Conservation (phyloP, 2,888 invertebrate species). For the Dicyrtomina minuta region DNA sequence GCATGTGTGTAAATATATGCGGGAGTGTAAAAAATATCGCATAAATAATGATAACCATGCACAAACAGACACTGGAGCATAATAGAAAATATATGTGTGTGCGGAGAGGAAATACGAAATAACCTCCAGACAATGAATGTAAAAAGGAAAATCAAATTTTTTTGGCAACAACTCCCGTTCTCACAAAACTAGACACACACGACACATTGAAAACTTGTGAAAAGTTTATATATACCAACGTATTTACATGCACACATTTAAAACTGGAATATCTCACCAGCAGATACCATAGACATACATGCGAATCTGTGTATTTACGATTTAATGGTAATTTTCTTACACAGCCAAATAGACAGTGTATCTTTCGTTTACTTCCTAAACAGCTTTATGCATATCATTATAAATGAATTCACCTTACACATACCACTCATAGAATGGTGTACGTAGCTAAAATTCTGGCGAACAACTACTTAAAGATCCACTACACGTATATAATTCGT, state of each 20-base stretch:
- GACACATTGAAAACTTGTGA: not conserved
- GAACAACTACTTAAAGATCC: too few species aligned
- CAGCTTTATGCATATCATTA: too few species aligned
- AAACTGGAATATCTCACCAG: too few species aligned
- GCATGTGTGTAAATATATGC: not conserved
- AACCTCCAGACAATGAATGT: conserved; percentile 18
- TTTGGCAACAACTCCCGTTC: conserved; percentile 4
- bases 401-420: too few species aligned
- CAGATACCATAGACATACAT: not conserved
- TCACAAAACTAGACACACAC: not conserved
- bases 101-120: too few species aligned
- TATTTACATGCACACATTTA: not conserved
- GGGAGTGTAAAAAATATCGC: not conserved
- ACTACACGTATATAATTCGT: too few species aligned
- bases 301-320: too few species aligned
- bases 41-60: not conserved
- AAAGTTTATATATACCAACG: not conserved
- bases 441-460: too few species aligned
- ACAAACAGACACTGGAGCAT: conserved; percentile 2
- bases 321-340: too few species aligned
- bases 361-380: too few species aligned
- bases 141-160: conserved; percentile 16
- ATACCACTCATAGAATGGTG: too few species aligned
- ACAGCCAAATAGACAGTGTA: too few species aligned
- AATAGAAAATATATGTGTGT: conserved; percentile 3